Base-by-base conservation (phyloP, 2,888 invertebrate species). In the Lepidocyrtinus sp. region DNA sequence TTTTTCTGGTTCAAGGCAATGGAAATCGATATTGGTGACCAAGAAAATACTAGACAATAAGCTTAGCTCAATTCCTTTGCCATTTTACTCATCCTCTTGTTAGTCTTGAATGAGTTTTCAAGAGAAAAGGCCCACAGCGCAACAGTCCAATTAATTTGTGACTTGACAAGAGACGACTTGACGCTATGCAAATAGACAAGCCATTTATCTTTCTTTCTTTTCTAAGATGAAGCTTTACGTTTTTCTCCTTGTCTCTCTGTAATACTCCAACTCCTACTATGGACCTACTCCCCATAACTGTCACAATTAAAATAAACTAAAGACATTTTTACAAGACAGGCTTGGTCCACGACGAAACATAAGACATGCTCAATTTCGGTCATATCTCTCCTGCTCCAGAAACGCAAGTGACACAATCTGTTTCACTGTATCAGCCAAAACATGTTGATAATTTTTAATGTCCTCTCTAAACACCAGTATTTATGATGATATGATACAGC, bases 241-340 rank as follows among this genome's bases (percentile, higher is more conserved):
- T n/a, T 59, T 59, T 21, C 59, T 7, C n/a, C n/a, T n/a, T n/a
- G n/a, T n/a, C n/a, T n/a, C n/a, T n/a, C n/a, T n/a, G n/a, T n/a
- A n/a, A n/a, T n/a, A n/a, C n/a, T n/a, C 7, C 21, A 21, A 59
- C 21, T 21, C 59, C 59, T 21, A 59, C 19, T 59, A 59, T 59
- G 59, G 59, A 9, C n/a, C 15, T 59, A 59, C 7, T 50, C 21
- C 59, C 59, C 3, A 59, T 59, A 59, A 59, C 59, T 59, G 59
- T 59, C 59, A 59, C 59, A 59, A 21, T 59, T 59, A 59, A 59
- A 59, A 21, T 2, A 21, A 59, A 59, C 21, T 59, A 59, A 59
- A 5, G 59, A 59, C 21, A 59, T 59, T 59, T 59, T 59, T 59
- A n/a, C 59, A 59, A 59, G 59, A 59, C 59, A 59, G 9, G 59